Percentiles rank a stretch among this genome's conserved stretches.
Evolutionary conservation across 2,888 invertebrate species (phyloP).

Genomic region (Blastobasis adustella): DNA sequence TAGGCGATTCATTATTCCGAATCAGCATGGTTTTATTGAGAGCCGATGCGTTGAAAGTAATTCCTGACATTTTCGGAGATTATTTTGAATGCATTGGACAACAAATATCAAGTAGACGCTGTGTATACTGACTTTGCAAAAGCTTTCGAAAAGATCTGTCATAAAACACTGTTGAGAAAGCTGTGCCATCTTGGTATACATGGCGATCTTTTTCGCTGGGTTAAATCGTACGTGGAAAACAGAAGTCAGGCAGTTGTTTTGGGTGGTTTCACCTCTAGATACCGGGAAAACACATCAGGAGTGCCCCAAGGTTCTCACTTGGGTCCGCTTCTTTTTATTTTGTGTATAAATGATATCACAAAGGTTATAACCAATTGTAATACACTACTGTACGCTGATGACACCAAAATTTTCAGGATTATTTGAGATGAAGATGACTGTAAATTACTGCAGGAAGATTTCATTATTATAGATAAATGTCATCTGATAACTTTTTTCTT

Average conservation of each 20-base stretch:
- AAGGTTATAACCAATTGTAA: background rate
- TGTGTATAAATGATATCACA: background rate
- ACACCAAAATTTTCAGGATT: background rate
- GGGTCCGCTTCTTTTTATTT: background rate
- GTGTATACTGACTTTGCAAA: background rate
- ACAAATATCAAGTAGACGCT: too few species aligned
- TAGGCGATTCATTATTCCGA: slow-evolving; percentile 1
- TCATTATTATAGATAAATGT: background rate
- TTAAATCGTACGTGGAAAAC: background rate
- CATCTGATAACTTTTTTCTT: background rate
- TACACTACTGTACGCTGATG: background rate
- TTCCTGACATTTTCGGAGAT: slow-evolving; percentile 6
- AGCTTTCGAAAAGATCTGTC: background rate
- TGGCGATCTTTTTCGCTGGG: background rate
- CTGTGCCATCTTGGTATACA: background rate
- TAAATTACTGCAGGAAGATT: background rate
- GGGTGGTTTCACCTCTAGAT: background rate
- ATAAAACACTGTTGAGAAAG: background rate
- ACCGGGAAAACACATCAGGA: background rate
- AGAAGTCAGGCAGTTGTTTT: background rate
- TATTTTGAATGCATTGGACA: slow-evolving; percentile 5
- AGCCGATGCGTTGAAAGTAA: slow-evolving; percentile 11
- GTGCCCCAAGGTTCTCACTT: background rate
- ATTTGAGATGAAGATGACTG: background rate
- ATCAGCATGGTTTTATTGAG: slow-evolving; percentile 12